phyloP scores from a whole-genome alignment of 2,113 vertebrate species.

The Herpetotheres cachinnans region DNA sequence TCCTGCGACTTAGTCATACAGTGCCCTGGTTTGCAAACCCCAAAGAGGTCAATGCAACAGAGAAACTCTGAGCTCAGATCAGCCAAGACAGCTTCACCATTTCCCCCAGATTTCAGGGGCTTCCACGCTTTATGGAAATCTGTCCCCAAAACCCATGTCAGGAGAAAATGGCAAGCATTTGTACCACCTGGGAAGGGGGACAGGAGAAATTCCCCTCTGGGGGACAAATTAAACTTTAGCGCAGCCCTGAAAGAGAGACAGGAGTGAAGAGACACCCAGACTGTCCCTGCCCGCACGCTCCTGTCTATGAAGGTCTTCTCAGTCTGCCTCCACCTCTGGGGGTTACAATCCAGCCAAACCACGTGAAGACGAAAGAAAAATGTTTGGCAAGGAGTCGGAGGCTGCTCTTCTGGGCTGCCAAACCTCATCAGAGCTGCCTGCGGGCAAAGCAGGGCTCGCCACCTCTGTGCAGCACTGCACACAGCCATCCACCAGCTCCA shows the following conservation, averaged over 20 bases:
- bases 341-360: not conserved
- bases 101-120: not conserved
- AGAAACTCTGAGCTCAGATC: not conserved
- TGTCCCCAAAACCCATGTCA: not conserved
- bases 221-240: not conserved
- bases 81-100: not conserved
- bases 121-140: not conserved
- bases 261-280: not conserved
- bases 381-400: not conserved
- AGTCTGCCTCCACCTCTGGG: not conserved
- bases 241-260: not conserved
- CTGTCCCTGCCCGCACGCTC: not conserved
- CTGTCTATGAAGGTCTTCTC: not conserved
- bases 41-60: not conserved
- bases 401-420: constrained; percentile 26
- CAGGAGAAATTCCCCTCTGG: not conserved
- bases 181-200: not conserved
- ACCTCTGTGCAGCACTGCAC: not conserved
- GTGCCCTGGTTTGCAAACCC: not conserved
- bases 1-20: not conserved
- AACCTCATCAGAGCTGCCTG: constrained; percentile 34
- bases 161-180: not conserved
- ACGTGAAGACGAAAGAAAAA: not conserved
- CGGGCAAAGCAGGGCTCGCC: not conserved
- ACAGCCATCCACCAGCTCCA: not conserved